Conservation (phyloP, 1,140 invertebrate genomes). For the Drosophila chauvacae region DNA sequence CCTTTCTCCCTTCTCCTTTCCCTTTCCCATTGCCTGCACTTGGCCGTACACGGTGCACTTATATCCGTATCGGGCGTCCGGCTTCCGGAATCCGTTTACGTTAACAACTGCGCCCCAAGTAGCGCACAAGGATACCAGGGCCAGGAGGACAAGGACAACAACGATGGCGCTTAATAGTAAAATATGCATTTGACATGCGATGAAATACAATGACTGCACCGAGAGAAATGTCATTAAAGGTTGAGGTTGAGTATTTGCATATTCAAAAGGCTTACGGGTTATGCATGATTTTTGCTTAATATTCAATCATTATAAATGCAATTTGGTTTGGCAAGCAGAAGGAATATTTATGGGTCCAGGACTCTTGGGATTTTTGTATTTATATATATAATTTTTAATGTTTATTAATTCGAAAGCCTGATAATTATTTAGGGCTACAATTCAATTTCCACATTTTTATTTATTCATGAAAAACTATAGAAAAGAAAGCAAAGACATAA, state of each 20-base stretch:
- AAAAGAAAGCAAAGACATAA: background rate
- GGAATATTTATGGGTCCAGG: background rate
- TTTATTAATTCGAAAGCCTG: too few species aligned
- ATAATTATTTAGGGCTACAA: too few species aligned
- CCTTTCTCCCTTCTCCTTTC: conserved; percentile 1
- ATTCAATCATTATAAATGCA: background rate
- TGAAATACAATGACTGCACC: conserved; percentile 54
- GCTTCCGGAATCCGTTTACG: conserved; percentile 59
- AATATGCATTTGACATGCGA: conserved; percentile 81
- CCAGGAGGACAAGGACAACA: conserved; percentile 34
- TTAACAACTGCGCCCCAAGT: conserved; percentile 57
- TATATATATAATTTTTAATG: too few species aligned
- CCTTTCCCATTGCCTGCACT: background rate
- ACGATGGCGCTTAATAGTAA: conserved; percentile 47
- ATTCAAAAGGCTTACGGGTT: background rate
- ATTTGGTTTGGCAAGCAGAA: too few species aligned
- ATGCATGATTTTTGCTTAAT: background rate
- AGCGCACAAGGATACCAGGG: conserved; percentile 24
- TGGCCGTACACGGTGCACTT: conserved; percentile 32
- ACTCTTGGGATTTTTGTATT: too few species aligned
- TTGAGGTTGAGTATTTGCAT: conserved; percentile 13
- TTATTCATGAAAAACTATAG: too few species aligned
- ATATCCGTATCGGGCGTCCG: conserved; percentile 51
- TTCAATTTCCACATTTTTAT: too few species aligned
- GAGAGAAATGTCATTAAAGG: conserved; percentile 9